phyloP scores from a whole-genome alignment of 2,888 invertebrate species.

The Amphimallon solstitiale region DNA sequence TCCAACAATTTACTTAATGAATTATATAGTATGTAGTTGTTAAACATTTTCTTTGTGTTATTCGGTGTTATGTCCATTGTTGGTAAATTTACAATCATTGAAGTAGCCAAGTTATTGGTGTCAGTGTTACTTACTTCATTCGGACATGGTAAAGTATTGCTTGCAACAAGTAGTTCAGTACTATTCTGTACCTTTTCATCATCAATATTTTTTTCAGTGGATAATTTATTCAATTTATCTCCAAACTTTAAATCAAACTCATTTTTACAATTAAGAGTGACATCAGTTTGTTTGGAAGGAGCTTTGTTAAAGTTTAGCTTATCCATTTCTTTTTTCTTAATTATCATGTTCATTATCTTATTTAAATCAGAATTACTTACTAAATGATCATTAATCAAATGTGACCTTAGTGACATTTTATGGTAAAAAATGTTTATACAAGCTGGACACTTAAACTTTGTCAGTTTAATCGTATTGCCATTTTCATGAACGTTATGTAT shows the following conservation, averaged over 20 bases:
- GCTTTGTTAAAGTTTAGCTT: slow-evolving; percentile 33
- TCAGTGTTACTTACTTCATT: slow-evolving; percentile 8
- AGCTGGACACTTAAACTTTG: slow-evolving; percentile 73
- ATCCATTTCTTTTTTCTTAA: slow-evolving; percentile 31
- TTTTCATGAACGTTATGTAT: slow-evolving; percentile 62
- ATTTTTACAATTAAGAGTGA: slow-evolving; percentile 47
- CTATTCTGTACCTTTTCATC: slow-evolving; percentile 36
- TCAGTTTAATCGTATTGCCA: slow-evolving; percentile 67
- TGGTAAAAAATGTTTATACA: slow-evolving; percentile 74
- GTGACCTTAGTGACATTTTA: slow-evolving; percentile 71
- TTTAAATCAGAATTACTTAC: slow-evolving; percentile 71
- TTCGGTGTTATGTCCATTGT: slow-evolving; percentile 39
- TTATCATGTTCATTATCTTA: slow-evolving; percentile 66
- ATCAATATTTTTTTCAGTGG: slow-evolving; percentile 39
- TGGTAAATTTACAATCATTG: slow-evolving; percentile 40
- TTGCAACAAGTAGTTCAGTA: slow-evolving; percentile 5
- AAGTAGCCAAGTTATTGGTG: background rate
- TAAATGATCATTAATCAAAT: slow-evolving; percentile 75
- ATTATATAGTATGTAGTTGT: slow-evolving; percentile 45
- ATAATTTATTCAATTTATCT: slow-evolving; percentile 33
- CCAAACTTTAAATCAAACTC: slow-evolving; percentile 45
- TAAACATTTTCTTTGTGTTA: slow-evolving; percentile 42
- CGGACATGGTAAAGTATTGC: slow-evolving; percentile 11
- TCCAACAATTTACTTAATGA: slow-evolving; percentile 46
- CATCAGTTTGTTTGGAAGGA: slow-evolving; percentile 1